Conservation (phyloP, 2,888 invertebrate species). For the Syritta pipiens region DNA sequence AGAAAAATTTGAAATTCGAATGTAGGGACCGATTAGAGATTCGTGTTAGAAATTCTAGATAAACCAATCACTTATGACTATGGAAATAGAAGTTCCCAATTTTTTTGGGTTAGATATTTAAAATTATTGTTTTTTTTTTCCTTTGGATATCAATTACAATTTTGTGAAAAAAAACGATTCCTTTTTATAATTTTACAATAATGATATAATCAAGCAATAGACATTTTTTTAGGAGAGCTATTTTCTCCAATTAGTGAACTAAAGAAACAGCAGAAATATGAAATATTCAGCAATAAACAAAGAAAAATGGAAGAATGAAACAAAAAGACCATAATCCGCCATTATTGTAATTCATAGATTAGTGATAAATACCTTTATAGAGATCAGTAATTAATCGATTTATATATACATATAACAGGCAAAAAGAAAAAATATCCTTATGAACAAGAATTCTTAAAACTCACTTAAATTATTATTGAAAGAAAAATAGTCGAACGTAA, state of each 20-base stretch:
- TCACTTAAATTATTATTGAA: slow-evolving; percentile 37
- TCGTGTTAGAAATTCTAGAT: not conserved
- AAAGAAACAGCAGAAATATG: slow-evolving; percentile 13
- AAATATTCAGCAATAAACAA: slow-evolving; percentile 33
- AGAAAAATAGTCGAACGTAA: slow-evolving; percentile 32
- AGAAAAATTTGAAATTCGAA: not conserved
- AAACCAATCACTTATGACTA: not conserved
- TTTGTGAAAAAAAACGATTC: slow-evolving; percentile 8
- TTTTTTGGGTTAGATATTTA: too few species aligned
- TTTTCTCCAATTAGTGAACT: slow-evolving; percentile 44
- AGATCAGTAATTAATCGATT: slow-evolving; percentile 39
- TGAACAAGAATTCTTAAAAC: slow-evolving; percentile 37
- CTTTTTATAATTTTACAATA: slow-evolving; percentile 28
- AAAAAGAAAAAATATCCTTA: slow-evolving; percentile 14
- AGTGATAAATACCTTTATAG: slow-evolving; percentile 31
- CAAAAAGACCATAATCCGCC: slow-evolving; percentile 36
- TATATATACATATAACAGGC: slow-evolving; percentile 31
- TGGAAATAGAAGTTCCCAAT: too few species aligned
- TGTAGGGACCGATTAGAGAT: slow-evolving; percentile 24
- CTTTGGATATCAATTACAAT: slow-evolving; percentile 5
- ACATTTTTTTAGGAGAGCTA: slow-evolving; percentile 43
- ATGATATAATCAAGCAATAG: slow-evolving; percentile 50
- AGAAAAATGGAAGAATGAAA: not conserved
- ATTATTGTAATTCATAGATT: slow-evolving; percentile 54
- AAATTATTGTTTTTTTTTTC: too few species aligned